Evolutionary conservation across 2,888 invertebrate genomes (phyloP).

Genomic region (Itoplectis maculator): DNA sequence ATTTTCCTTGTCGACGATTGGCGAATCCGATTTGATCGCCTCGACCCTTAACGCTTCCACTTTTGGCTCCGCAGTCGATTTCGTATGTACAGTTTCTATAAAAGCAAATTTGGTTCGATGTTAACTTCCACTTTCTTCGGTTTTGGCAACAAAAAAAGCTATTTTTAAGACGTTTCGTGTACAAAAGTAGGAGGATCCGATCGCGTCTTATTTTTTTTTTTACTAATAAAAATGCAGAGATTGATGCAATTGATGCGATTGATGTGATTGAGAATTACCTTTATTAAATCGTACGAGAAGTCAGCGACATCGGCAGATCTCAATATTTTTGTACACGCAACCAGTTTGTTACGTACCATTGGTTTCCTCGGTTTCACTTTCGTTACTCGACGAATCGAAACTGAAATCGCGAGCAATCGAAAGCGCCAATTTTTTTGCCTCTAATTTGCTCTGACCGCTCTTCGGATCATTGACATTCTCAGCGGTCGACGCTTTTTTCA

Average conservation of each 20-base stretch:
- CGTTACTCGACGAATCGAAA: slow-evolving; percentile 70
- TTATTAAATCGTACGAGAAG: no score
- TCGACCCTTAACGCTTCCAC: slow-evolving; percentile 11
- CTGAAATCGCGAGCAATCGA: slow-evolving; percentile 69
- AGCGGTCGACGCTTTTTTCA: not conserved
- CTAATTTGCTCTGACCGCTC: slow-evolving; percentile 1
- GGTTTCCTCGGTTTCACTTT: slow-evolving; percentile 57
- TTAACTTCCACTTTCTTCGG: no score
- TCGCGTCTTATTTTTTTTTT: no score
- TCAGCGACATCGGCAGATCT: not conserved
- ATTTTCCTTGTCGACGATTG: slow-evolving; percentile 58
- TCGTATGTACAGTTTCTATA: slow-evolving; percentile 39
- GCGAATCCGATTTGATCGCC: not conserved
- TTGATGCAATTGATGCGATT: no score
- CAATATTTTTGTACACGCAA: not conserved
- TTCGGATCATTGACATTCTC: not conserved
- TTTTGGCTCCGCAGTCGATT: slow-evolving; percentile 23
- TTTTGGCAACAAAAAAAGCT: no score
- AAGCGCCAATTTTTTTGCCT: slow-evolving; percentile 62
- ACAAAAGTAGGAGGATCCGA: no score
- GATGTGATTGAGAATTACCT: no score
- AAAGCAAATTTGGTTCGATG: slow-evolving; percentile 21
- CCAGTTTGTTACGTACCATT: slow-evolving; percentile 55
- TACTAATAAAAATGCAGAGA: no score
- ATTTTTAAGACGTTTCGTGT: no score